A percentile compares a stretch with the other conserved stretches of the same genome.
phyloP scores from a whole-genome alignment of 1,140 invertebrate species.

The Procambarus clarkii region DNA sequence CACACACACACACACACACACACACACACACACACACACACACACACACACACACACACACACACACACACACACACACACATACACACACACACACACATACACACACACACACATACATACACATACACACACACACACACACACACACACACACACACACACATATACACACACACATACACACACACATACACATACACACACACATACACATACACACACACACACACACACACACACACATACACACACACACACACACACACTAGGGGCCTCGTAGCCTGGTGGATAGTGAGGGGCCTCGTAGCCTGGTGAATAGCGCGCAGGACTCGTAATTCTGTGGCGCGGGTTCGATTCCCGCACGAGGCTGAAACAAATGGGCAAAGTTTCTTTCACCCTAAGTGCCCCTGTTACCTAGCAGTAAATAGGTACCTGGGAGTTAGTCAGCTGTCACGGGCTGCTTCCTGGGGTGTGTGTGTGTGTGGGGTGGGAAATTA shows the following conservation, averaged over 20 bases:
- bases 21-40: neutral
- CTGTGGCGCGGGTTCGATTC: too few species aligned
- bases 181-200: conserved; percentile 18
- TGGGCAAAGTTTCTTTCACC: too few species aligned
- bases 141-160: conserved; percentile 41
- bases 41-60: conserved; percentile 7
- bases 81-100: conserved; percentile 37
- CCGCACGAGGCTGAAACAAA: too few species aligned
- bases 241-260: conserved; percentile 20
- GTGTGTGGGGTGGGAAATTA: too few species aligned
- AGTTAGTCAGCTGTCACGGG: too few species aligned
- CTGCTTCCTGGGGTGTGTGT: too few species aligned
- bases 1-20: neutral
- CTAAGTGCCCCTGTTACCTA: too few species aligned
- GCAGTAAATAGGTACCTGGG: too few species aligned
- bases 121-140: neutral
- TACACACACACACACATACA: conserved; percentile 4
- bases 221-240: conserved; percentile 27
- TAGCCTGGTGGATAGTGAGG: too few species aligned
- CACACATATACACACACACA: conserved; percentile 22
- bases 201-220: conserved; percentile 28
- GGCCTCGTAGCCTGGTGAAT: too few species aligned
- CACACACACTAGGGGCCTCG: too few species aligned
- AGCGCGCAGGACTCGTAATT: too few species aligned
- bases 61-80: conserved; percentile 20